Evolutionary conservation across 2,888 invertebrate genomes (phyloP), one percentile per base, ranked within the genome.

Genomic region (Chironomus tentans): DNA sequence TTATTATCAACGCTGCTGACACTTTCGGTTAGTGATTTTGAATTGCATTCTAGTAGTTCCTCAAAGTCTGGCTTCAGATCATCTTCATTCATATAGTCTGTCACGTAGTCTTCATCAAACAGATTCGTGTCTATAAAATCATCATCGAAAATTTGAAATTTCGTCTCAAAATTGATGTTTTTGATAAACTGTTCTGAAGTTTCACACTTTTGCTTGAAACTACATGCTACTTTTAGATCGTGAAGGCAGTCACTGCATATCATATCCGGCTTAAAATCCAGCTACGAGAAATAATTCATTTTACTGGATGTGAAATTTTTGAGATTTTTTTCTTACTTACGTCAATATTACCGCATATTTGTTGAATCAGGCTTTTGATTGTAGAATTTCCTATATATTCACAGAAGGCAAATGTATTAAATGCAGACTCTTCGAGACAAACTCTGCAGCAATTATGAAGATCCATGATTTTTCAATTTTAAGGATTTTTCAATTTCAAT

Each of bases 41-140:
- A n/a, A 13, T 12, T 12, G 10, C 12, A 21, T 24, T 74, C 74
- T 6, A 74, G 48, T 10, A 46, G 38, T 65, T 65, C 65, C 7
- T 74, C 74, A 68, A 74, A 74, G 13, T 74, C 74, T 5, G 74
- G 74, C 22, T 74, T 74, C 5, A 74, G n/a, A 68, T 73, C 61
- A 46, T 74, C 46, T n/a, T 73, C 73, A n/a, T 47, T 61, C 22
- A 62, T 62, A 13, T 61, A 72, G 38, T 38, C 38, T 38, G 38
- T 38, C 38, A 38, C 38, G 62, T 71, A 47, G 24, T 71, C 56
- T 18, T 71, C 47, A 28, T 74, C 74, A 48, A 74, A 74, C 1
- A 74, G 13, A 48, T 74, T 74, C 12, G 74, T 74, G 15, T 74
- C 74, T 10, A 74, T 74, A 22, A 74, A 74, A 13, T 74, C 74